Percentiles rank a stretch among this genome's conserved stretches.
Conservation (phyloP, 2,888 invertebrate species). For the Platycheirus albimanus region DNA sequence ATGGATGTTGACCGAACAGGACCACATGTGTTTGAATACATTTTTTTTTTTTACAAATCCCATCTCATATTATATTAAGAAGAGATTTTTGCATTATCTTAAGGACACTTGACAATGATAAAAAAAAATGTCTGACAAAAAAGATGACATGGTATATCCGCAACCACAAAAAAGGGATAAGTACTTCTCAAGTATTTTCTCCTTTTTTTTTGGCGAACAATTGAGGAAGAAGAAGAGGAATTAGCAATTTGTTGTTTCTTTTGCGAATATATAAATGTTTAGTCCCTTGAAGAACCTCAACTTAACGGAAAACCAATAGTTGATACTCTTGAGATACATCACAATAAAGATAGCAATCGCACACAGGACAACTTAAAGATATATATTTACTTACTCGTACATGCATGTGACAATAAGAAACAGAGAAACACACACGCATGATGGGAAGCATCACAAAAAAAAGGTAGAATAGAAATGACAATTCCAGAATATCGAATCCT, state of each 20-base stretch:
- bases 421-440: conserved; percentile 26
- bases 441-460: conserved; percentile 36
- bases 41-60: conserved; percentile 38
- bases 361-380: conserved; percentile 29
- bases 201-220: conserved; percentile 35
- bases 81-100: conserved; percentile 55
- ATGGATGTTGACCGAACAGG: conserved; percentile 1
- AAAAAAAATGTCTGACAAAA: conserved; percentile 40
- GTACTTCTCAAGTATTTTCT: conserved; percentile 51
- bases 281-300: conserved; percentile 45
- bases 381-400: conserved; percentile 14
- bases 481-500: conserved; percentile 69
- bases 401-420: conserved; percentile 21
- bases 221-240: conserved; percentile 45
- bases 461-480: conserved; percentile 68
- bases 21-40: conserved; percentile 47
- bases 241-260: conserved; percentile 56
- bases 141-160: conserved; percentile 53
- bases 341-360: conserved; percentile 58
- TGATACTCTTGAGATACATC: conserved; percentile 69
- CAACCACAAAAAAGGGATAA: conserved; percentile 67
- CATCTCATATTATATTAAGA: conserved; percentile 10
- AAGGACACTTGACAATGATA: conserved; percentile 55
- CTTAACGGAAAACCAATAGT: conserved; percentile 65
- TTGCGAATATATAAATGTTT: too few relatives aligned